Evolutionary conservation across 2,113 vertebrate genomes (phyloP).

Genomic region (Cranoglanis bouderius): DNA sequence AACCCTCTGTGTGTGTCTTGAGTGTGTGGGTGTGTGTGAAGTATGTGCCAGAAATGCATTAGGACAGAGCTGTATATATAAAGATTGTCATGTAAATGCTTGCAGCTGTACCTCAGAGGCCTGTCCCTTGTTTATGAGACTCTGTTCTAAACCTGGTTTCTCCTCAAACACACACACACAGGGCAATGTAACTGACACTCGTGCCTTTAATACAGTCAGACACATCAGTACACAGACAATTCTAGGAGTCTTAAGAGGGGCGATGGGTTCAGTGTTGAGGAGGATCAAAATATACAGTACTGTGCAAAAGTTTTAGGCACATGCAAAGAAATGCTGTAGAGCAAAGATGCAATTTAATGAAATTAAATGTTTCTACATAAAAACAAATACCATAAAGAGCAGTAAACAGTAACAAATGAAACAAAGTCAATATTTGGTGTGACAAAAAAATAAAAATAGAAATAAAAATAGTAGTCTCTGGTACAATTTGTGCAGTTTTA

Average conservation of each 20-base stretch:
- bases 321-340: no score
- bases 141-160: slow-evolving; percentile 26
- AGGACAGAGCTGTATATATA: slow-evolving; percentile 27
- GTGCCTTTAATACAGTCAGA: background rate
- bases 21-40: background rate
- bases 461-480: no score
- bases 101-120: slow-evolving; percentile 32
- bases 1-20: background rate
- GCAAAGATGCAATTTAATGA: no score
- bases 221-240: background rate
- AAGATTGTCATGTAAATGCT: slow-evolving; percentile 1
- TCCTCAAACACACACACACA: slow-evolving; percentile 22
- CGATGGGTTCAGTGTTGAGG: background rate
- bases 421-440: no score
- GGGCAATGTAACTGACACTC: background rate
- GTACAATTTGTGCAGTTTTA: no score
- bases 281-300: background rate
- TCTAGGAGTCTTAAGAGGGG: background rate
- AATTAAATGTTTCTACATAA: no score
- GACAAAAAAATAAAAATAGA: no score
- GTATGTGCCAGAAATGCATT: slow-evolving; percentile 36
- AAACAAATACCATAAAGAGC: no score
- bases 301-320: no score
- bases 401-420: no score
- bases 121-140: slow-evolving; percentile 48